These are phyloP conservation scores for Hemicentrotus pulcherrimus DNA, from an alignment of 35 echinoderm and acorn worm genomes.

Conservation along the genomic window DNA sequence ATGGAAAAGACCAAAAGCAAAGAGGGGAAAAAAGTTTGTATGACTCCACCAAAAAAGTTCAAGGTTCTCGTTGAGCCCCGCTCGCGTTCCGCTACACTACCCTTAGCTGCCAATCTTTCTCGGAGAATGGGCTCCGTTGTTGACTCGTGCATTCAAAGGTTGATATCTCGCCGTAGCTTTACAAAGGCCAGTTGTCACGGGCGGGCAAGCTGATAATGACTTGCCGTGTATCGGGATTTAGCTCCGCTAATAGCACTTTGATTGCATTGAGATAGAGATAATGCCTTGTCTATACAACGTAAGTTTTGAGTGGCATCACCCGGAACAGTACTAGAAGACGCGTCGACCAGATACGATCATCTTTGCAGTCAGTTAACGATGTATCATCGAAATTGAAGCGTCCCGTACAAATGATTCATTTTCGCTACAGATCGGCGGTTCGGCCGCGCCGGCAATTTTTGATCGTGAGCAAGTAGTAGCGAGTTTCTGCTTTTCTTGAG, in stretches of 20 bases:
- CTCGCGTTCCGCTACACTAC: slow-evolving; percentile 40
- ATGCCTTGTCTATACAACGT: slow-evolving; percentile 47
- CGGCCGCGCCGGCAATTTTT: slow-evolving; percentile 36
- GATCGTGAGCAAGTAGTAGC: not conserved
- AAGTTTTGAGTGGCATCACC: slow-evolving; percentile 33
- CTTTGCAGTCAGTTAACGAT: slow-evolving; percentile 32
- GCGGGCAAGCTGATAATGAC: slow-evolving; percentile 63
- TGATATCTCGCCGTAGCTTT: slow-evolving; percentile 40
- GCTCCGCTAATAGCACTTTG: slow-evolving; percentile 69
- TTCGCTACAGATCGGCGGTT: not conserved
- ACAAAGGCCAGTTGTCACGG: slow-evolving; percentile 52
- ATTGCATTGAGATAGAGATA: slow-evolving; percentile 67
- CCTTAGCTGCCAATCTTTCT: slow-evolving; percentile 51
- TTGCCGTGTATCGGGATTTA: slow-evolving; percentile 49
- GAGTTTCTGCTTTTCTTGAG: slow-evolving; percentile 21
- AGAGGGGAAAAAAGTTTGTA: not conserved
- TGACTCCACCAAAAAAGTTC: slow-evolving; percentile 35
- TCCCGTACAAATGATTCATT: slow-evolving; percentile 38
- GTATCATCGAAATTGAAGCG: slow-evolving; percentile 22
- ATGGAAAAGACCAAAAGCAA: not conserved
- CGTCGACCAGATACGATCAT: slow-evolving; percentile 1
- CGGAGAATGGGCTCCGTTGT: slow-evolving; percentile 49
- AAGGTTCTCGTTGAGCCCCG: slow-evolving; percentile 29
- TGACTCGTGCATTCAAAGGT: slow-evolving; percentile 44
- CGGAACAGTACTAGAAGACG: not conserved